phyloP scores from a whole-genome alignment of 2,113 vertebrate genomes.

The Australoheros scitulus region DNA sequence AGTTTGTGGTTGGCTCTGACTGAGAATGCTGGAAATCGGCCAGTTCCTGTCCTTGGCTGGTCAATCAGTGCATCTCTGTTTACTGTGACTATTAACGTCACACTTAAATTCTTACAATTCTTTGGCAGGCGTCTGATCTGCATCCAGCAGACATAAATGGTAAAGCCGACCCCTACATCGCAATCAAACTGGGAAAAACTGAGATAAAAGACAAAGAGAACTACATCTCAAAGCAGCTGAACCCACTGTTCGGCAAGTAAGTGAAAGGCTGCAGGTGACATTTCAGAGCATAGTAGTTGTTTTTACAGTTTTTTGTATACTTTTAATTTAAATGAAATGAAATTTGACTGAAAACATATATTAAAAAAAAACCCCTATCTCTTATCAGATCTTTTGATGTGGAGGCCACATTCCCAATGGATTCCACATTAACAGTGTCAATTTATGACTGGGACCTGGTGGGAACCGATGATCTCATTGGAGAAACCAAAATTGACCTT shows the following conservation, averaged over 20 bases:
- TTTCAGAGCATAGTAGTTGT: no score
- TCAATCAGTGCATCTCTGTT: no score
- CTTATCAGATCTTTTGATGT: constrained; percentile 91
- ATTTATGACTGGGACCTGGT: constrained; percentile 98
- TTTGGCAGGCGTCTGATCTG: constrained; percentile 90
- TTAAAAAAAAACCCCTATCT: background rate
- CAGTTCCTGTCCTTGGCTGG: no score
- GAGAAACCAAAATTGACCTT: constrained; percentile 96
- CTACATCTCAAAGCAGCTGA: constrained; percentile 98
- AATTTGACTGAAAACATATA: background rate
- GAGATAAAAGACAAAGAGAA: constrained; percentile 99
- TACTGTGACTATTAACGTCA: no score
- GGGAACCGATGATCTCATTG: constrained; percentile 96
- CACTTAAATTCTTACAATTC: background rate
- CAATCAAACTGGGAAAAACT: constrained; percentile 92
- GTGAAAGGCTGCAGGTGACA: constrained; percentile 44
- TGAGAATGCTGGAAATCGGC: no score
- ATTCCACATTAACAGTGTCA: constrained; percentile 93
- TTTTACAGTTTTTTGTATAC: no score
- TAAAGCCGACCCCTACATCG: constrained; percentile 95
- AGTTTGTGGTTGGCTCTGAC: background rate
- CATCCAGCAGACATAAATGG: constrained; percentile 98
- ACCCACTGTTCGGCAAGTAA: constrained; percentile 98
- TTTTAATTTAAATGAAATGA: background rate
- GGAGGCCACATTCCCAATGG: constrained; percentile 97